Percentiles rank a stretch among this genome's conserved stretches.
Conservation (phyloP, 2,797 vertebrate species). For the Iguana delicatissima region DNA sequence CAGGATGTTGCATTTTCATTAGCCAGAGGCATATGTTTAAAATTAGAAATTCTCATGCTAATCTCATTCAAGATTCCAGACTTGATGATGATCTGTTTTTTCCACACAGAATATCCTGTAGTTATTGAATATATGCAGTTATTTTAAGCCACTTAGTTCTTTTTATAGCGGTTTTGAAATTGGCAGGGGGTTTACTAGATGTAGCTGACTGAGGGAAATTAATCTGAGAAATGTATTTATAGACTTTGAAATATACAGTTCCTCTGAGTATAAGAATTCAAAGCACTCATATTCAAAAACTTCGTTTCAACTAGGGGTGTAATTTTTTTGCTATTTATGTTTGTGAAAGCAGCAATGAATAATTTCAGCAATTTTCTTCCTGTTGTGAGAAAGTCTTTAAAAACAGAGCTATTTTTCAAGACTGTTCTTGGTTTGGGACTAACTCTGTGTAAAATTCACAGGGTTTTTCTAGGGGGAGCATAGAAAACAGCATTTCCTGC, state of each 20-base stretch:
- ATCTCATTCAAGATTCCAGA: conserved; percentile 34
- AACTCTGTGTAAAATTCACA: no score
- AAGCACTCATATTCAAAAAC: not conserved
- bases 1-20: conserved; percentile 34
- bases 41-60: conserved; percentile 40
- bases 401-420: not conserved
- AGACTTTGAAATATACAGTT: not conserved
- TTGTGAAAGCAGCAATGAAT: not conserved
- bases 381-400: not conserved
- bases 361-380: not conserved
- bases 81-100: conserved; percentile 22
- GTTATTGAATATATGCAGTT: conserved; percentile 3
- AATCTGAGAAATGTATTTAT: not conserved
- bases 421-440: no score
- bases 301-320: not conserved
- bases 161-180: conserved; percentile 7
- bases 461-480: no score
- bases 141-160: conserved; percentile 36
- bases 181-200: not conserved
- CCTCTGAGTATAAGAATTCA: not conserved
- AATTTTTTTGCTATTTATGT: not conserved
- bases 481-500: no score
- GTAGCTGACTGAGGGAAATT: not conserved
- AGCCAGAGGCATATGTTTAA: conserved; percentile 36
- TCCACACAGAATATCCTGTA: not conserved